phyloP scores from a whole-genome alignment of 2,113 vertebrate genomes.

The Nerophis lumbriciformis region DNA sequence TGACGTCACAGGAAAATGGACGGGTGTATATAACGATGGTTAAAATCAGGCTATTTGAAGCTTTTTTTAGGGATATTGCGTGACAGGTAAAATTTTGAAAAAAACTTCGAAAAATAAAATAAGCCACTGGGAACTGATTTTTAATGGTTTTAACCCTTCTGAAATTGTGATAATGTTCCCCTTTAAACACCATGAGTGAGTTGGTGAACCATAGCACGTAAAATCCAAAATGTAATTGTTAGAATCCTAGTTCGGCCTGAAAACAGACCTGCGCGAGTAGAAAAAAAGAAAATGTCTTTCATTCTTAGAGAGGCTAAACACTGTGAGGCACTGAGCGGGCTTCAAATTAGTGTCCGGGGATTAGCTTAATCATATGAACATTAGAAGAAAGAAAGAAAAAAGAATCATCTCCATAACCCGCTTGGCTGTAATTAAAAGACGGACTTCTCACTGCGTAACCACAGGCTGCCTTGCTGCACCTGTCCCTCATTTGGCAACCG shows the following conservation, averaged over 20 bases:
- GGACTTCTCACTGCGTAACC: conserved; percentile 33
- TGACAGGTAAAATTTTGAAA: no score
- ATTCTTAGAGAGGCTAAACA: conserved; percentile 5
- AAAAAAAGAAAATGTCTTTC: not conserved
- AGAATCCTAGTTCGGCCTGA: not conserved
- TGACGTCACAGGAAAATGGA: no score
- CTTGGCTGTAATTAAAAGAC: conserved; percentile 57
- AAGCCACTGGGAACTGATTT: no score
- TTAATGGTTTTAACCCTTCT: no score
- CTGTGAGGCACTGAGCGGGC: not conserved
- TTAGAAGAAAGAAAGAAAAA: conserved; percentile 18
- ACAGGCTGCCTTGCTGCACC: conserved; percentile 51
- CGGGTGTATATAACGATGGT: no score
- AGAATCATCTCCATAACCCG: conserved; percentile 27
- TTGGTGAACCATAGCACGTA: no score
- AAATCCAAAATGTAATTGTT: no score
- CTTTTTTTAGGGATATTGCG: no score
- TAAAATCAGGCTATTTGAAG: no score
- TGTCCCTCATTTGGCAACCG: conserved; percentile 48
- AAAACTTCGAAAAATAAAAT: no score
- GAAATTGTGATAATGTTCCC: no score
- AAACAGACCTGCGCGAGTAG: not conserved
- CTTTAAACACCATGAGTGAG: not conserved
- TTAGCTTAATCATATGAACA: conserved; percentile 43
- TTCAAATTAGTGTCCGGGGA: conserved; percentile 40